Evolutionary conservation across 2,888 invertebrate species (phyloP).

Genomic region (Lathronympha strigana): DNA sequence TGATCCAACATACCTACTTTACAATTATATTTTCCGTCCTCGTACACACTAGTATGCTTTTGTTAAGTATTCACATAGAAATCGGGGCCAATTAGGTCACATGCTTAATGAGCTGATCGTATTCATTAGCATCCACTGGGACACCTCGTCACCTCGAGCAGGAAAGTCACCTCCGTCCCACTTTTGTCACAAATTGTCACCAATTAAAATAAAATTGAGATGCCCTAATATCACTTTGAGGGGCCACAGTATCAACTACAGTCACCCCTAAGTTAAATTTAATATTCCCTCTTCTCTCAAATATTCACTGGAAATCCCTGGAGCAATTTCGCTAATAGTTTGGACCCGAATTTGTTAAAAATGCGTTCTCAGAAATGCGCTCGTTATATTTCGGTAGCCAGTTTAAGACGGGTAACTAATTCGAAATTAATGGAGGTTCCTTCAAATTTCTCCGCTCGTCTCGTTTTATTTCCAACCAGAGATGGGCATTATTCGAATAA

Average conservation of each 20-base stretch:
- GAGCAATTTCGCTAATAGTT: constrained; percentile 34
- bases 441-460: constrained; percentile 16
- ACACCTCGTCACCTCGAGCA: constrained; percentile 49
- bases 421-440: constrained; percentile 36
- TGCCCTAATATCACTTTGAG: constrained; percentile 3
- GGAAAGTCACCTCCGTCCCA: constrained; percentile 53
- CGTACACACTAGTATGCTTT: constrained; percentile 10
- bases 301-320: constrained; percentile 21
- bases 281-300: background rate
- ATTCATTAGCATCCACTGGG: constrained; percentile 57
- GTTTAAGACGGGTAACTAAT: constrained; percentile 30
- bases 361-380: constrained; percentile 33
- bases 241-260: background rate
- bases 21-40: constrained; percentile 2
- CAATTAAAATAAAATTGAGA: constrained; percentile 45
- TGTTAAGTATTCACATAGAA: constrained; percentile 46
- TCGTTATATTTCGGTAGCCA: constrained; percentile 30
- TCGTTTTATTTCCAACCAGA: constrained; percentile 22
- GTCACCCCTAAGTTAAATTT: background rate
- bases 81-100: constrained; percentile 59
- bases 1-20: background rate
- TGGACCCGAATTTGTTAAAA: constrained; percentile 33
- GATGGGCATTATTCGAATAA: no score
- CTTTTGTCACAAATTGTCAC: constrained; percentile 46
- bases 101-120: constrained; percentile 56